A percentile compares a stretch with the other conserved stretches of the same genome.
Conservation (phyloP, 2,888 invertebrate genomes). For the Rotaria macrura region DNA sequence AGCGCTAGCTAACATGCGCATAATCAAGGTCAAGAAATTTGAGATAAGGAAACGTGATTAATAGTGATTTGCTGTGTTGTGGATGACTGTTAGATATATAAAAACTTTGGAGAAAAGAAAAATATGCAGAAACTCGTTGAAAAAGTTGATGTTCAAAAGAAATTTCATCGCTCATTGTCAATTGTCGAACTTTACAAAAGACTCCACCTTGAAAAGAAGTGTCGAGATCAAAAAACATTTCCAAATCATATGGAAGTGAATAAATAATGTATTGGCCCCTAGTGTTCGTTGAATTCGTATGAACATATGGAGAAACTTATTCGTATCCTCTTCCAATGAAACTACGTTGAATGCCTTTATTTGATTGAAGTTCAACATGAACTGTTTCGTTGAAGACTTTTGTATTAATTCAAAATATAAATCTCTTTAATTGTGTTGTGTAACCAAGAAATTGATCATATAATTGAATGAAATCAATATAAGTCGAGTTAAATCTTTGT, state of each 20-base stretch:
- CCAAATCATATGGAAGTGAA: neutral
- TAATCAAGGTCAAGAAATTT: neutral
- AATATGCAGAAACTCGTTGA: neutral
- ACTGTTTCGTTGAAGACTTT: neutral
- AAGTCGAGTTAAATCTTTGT: neutral
- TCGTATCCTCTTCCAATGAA: neutral
- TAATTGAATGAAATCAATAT: neutral
- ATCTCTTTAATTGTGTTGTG: neutral
- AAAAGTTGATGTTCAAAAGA: neutral
- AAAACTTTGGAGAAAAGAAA: neutral
- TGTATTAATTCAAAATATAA: neutral
- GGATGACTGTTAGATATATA: neutral
- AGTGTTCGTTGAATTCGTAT: neutral
- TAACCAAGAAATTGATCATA: neutral
- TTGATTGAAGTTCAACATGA: neutral
- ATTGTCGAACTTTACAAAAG: neutral
- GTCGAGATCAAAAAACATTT: neutral
- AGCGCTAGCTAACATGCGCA: neutral
- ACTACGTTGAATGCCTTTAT: neutral
- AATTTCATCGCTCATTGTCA: neutral
- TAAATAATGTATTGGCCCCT: neutral
- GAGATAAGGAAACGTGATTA: neutral
- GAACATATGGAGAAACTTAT: neutral
- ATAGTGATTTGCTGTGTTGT: neutral
- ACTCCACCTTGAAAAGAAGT: neutral